Conservation (phyloP, 1,140 invertebrate species). For the Antheraea pernyi region DNA sequence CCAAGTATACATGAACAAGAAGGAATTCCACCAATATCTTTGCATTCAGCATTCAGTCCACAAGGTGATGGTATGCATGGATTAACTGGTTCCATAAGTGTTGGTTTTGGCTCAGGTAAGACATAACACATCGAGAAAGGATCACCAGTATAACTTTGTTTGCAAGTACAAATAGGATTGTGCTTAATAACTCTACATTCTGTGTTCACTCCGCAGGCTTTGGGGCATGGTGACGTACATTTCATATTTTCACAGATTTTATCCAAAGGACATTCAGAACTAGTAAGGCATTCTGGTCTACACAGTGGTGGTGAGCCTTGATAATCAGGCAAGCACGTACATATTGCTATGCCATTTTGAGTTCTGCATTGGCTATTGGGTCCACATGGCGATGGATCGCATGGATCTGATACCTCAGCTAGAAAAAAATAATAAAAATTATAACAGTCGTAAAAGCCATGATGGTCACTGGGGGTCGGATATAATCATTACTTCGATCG, state of each 20-base stretch:
- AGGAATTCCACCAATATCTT: constrained; percentile 86
- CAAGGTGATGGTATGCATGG: constrained; percentile 90
- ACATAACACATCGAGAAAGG: constrained; percentile 83
- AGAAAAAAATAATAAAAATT: too few species aligned
- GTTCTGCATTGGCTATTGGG: constrained; percentile 82
- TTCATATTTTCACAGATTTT: constrained; percentile 83
- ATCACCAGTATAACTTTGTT: constrained; percentile 84
- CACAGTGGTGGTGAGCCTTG: constrained; percentile 84
- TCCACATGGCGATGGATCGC: constrained; percentile 80
- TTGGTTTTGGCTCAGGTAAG: constrained; percentile 44
- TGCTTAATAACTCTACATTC: constrained; percentile 85
- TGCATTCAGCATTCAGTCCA: constrained; percentile 90
- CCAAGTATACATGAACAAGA: constrained; percentile 87
- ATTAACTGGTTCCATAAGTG: constrained; percentile 58
- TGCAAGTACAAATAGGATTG: constrained; percentile 87
- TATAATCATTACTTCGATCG: too few species aligned
- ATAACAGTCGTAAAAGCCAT: too few species aligned
- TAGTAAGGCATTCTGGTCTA: constrained; percentile 84
- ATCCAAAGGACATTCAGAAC: constrained; percentile 82
- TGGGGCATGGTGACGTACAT: constrained; percentile 84
- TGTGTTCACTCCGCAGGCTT: constrained; percentile 81
- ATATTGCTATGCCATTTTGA: constrained; percentile 76
- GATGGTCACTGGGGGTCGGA: too few species aligned
- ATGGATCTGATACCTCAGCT: constrained; percentile 37
- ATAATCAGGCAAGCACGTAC: constrained; percentile 82